A percentile compares a stretch with the other conserved stretches of the same genome.
These are phyloP conservation scores for Andrena camellia DNA, from an alignment of 2,888 invertebrate genomes.

Conservation along the genomic window DNA sequence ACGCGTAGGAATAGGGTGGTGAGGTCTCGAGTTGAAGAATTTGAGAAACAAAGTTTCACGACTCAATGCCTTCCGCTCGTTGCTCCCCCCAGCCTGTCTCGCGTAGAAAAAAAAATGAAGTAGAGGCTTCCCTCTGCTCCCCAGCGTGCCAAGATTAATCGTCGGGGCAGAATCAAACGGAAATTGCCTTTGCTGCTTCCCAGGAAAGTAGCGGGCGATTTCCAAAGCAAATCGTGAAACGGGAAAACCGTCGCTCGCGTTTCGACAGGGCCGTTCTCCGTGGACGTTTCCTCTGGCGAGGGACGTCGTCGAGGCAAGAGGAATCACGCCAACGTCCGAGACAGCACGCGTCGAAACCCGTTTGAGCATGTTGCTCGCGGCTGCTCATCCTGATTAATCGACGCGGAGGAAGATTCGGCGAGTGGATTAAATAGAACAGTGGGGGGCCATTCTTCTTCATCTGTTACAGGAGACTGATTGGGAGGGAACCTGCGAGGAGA, in stretches of 20 bases:
- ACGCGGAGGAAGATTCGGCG: slow-evolving; percentile 12
- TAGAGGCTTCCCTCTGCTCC: not conserved
- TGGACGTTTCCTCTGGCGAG: not conserved
- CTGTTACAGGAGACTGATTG: slow-evolving; percentile 3
- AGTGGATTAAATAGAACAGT: slow-evolving; percentile 21
- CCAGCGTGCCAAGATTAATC: not conserved
- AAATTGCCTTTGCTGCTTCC: slow-evolving; percentile 37
- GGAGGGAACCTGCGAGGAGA: slow-evolving; percentile 23
- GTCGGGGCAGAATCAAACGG: slow-evolving; percentile 5
- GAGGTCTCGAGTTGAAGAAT: not conserved
- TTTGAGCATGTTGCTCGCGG: slow-evolving; percentile 2
- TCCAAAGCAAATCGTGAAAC: slow-evolving; percentile 26
- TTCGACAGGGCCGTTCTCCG: not conserved
- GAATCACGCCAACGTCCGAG: not conserved
- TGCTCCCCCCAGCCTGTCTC: not conserved
- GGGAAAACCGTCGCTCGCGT: slow-evolving; percentile 7
- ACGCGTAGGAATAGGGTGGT: no score
- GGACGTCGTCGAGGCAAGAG: not conserved
- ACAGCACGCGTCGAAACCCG: slow-evolving; percentile 10
- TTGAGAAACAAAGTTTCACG: not conserved
- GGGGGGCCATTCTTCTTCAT: not conserved
- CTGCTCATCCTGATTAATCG: slow-evolving; percentile 30
- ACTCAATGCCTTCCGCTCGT: not conserved
- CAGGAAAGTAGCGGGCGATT: not conserved
- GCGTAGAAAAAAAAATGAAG: not conserved